Evolutionary conservation across 2,113 vertebrate genomes (phyloP), one percentile per base, ranked within the genome.

Genomic region (Cryptotis parvus): DNA sequence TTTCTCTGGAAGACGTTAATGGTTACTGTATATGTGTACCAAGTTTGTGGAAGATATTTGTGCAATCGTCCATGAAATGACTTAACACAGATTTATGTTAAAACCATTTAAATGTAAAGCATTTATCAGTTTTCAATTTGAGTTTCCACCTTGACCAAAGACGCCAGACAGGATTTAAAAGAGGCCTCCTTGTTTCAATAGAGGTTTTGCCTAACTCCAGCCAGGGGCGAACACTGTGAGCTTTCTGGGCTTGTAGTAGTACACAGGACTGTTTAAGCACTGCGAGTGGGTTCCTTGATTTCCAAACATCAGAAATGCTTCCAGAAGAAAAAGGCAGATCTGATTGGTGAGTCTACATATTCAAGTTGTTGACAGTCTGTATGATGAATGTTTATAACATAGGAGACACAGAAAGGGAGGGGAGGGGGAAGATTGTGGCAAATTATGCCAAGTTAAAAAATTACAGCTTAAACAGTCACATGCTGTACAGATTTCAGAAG

Each of bases 21-120:
- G 76, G 86, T 73, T 94, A 63, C 90, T 92, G 87, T 95, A 26
- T 92, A 76, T 93, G 93, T 96, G 92, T 70, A 89, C 85, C 83
- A 93, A 94, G 94, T 96, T 96, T 95, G 95, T 88, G 81, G 92
- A 96, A 96, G 94, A 70, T 94, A 94, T 94, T 94, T 96, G 95
- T 96, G 95, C 93, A 93, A 1, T 89, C 37, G 65, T 63, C 94
- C 92, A 77, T 92, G 93, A 93, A 95, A 90, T 93, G 91, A 73
- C 68, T 95, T 94, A 96, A 96, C 91, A 81, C 80, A 95, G 91
- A 87, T 94, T 94, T 94, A 92, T 94, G 95, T 90, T 96, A 95
- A 94, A 87, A 26, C 73, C 49, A 93, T 94, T 94, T 96, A 94
- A 93, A 97, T 96, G 95, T 94, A 95, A 97, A 96, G 87, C 88